Percentiles rank a stretch among this genome's conserved stretches.
These are phyloP conservation scores for Athene noctua DNA, from an alignment of 2,113 vertebrate species.

Conservation along the genomic window DNA sequence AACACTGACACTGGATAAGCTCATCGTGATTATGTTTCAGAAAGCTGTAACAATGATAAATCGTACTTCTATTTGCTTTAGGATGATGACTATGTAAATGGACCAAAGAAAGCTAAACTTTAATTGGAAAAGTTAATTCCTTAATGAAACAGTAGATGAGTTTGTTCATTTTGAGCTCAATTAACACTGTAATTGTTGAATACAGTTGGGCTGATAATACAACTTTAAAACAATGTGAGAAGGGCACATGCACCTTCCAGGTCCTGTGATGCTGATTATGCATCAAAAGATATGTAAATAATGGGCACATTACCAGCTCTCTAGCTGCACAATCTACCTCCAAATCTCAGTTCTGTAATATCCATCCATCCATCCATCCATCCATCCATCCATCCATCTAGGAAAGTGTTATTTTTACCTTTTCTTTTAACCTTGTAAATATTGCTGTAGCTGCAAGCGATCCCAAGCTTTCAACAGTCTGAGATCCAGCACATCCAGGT, in stretches of 20 bases:
- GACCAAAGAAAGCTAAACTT: constrained; percentile 46
- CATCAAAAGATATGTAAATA: neutral
- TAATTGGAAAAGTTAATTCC: constrained; percentile 57
- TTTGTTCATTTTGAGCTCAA: constrained; percentile 29
- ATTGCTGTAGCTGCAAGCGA: neutral
- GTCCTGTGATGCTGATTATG: neutral
- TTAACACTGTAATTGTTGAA: neutral
- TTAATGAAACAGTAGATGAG: constrained; percentile 25
- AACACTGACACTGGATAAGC: neutral
- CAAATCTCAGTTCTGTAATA: neutral
- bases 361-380: neutral
- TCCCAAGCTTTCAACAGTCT: neutral
- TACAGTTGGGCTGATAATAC: neutral
- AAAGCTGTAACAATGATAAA: constrained; percentile 29
- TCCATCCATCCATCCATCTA: neutral
- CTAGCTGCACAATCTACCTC: neutral
- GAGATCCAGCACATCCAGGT: neutral
- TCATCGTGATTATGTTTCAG: neutral
- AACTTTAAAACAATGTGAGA: neutral
- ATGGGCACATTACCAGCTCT: neutral
- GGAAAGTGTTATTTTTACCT: accelerated
- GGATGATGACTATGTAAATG: constrained; percentile 22
- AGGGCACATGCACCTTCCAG: neutral
- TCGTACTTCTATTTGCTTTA: constrained; percentile 43
- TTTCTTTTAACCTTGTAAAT: neutral